Evolutionary conservation across 2,797 vertebrate species (phyloP), one percentile per base, ranked within the genome.

Genomic region (Mus caroli): DNA sequence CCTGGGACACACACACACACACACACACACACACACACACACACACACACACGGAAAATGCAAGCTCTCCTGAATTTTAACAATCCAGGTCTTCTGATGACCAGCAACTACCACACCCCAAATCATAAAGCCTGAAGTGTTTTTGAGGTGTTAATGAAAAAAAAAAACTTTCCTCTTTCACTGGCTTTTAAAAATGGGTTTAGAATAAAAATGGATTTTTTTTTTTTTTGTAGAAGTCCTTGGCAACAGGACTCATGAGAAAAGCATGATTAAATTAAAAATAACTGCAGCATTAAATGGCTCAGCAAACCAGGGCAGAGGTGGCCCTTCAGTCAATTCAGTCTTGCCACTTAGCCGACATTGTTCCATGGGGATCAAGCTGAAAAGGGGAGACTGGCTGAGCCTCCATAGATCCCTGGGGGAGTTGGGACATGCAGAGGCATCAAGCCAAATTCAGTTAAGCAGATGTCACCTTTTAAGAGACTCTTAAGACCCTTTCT

Each of bases 21-120:
- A 93, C 31, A 56, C 54, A 10, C 10, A 37, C 22, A 20, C 3
- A 8, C n/a, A 13, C 46, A 46, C 46, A 46, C 46, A 10, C 10
- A 37, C 22, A 20, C 3, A 8, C n/a, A 12, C 6, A 92, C 31
- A 56, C 54, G 52, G 60, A 31, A 73, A 86, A 92, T 50, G 54
- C 14, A 91, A 85, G 79, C 34, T 95, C 79, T 87, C 76, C 40
- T 88, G 77, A 43, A 56, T 90, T 92, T 12, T 92, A 20, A 92
- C 9, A 75, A 83, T 86, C 60, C 43, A 83, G 40, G 37, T 54
- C 43, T 80, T 22, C 15, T 26, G 62, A 26, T 19, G 20, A 46
- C 83, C 40, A 73, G 89, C 67, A 90, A n/a, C 54, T 64, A 50
- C 80, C 67, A 17, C 71, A 20, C 40, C 88, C 46, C 62, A 22